Evolutionary conservation across 2,888 invertebrate species (phyloP).

Genomic region (Melolontha melolontha): DNA sequence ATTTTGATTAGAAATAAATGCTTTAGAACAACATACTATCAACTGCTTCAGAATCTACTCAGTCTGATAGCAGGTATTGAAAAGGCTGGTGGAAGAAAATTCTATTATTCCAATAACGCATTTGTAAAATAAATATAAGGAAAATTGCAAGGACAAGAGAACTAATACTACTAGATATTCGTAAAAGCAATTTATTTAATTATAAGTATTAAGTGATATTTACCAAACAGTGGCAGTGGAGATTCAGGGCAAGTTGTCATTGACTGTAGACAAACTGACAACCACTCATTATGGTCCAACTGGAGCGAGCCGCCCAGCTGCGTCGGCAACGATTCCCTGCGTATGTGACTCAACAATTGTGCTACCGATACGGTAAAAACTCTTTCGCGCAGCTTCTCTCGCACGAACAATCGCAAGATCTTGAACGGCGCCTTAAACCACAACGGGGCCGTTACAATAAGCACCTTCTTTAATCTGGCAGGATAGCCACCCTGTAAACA

Average conservation of each 20-base stretch:
- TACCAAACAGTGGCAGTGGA: slow-evolving; percentile 61
- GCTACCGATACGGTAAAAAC: slow-evolving; percentile 95
- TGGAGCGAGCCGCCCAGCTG: slow-evolving; percentile 90
- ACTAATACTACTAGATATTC: too few species aligned
- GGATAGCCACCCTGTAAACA: slow-evolving; percentile 92
- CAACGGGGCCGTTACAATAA: slow-evolving; percentile 96
- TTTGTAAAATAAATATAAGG: too few species aligned
- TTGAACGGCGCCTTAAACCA: slow-evolving; percentile 99
- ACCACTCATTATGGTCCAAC: slow-evolving; percentile 93
- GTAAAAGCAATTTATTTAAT: too few species aligned
- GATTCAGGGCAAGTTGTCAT: slow-evolving; percentile 76
- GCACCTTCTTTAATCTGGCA: slow-evolving; percentile 94
- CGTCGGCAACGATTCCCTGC: slow-evolving; percentile 86
- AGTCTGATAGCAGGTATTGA: too few species aligned
- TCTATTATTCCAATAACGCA: too few species aligned
- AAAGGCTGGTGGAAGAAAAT: too few species aligned
- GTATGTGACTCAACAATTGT: slow-evolving; percentile 90
- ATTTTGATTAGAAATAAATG: too few species aligned
- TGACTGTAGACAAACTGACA: slow-evolving; percentile 72
- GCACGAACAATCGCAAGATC: slow-evolving; percentile 92
- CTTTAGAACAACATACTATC: too few species aligned
- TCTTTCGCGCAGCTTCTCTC: slow-evolving; percentile 94
- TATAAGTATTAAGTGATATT: slow-evolving; percentile 28
- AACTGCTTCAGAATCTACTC: too few species aligned
- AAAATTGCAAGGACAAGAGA: too few species aligned